A percentile compares a stretch with the other conserved stretches of the same genome.
Evolutionary conservation across 2,113 vertebrate genomes (phyloP).

Genomic region (Campylomormyrus numenius): DNA sequence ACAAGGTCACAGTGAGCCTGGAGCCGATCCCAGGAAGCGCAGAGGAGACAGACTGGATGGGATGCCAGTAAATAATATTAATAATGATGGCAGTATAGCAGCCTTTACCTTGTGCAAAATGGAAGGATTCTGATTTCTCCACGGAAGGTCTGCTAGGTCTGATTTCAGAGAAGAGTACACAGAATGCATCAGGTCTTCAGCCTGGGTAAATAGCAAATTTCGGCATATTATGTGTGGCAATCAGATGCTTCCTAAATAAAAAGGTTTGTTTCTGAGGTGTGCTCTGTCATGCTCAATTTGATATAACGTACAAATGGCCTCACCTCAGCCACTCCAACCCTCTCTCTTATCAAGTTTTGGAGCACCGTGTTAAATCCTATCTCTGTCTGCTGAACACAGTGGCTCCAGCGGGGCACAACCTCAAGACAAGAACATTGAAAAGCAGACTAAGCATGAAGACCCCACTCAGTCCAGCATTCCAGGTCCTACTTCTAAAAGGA

Average conservation of each 20-base stretch:
- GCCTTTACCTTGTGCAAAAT: conserved; percentile 52
- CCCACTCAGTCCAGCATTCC: background rate
- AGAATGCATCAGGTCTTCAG: conserved; percentile 49
- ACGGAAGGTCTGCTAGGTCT: conserved; percentile 44
- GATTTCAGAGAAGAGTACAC: conserved; percentile 51
- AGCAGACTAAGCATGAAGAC: background rate
- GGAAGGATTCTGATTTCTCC: conserved; percentile 40
- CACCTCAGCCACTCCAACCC: conserved; percentile 44
- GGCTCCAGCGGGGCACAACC: conserved; percentile 56
- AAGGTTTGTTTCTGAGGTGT: background rate
- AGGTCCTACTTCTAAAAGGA: background rate
- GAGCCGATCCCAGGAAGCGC: background rate
- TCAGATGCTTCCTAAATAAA: background rate
- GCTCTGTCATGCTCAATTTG: background rate
- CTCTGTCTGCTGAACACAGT: conserved; percentile 54
- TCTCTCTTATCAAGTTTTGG: conserved; percentile 40
- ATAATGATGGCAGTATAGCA: background rate
- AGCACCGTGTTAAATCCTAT: conserved; percentile 53
- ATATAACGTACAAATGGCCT: background rate
- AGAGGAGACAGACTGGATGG: background rate
- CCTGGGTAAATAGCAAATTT: conserved; percentile 40
- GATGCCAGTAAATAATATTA: background rate
- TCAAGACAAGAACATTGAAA: conserved; percentile 28
- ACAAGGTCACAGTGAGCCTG: background rate
- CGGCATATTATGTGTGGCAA: background rate